A percentile compares a stretch with the other conserved stretches of the same genome.
phyloP scores from a whole-genome alignment of 2,113 vertebrate genomes.

The Tragelaphus scriptus region DNA sequence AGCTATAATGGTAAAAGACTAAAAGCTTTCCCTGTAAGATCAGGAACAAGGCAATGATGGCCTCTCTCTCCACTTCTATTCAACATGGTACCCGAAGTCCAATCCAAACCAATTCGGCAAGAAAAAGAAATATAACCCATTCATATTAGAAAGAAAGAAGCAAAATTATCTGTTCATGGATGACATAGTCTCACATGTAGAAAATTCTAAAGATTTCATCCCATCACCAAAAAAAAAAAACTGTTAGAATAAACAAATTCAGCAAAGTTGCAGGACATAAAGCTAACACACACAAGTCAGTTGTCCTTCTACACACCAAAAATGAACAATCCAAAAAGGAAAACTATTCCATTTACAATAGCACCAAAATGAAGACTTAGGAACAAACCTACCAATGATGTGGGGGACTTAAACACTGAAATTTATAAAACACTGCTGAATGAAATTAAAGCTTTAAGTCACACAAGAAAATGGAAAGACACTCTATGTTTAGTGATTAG shows the following conservation, averaged over 20 bases:
- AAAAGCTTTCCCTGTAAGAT: neutral
- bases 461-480: neutral
- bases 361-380: neutral
- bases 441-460: neutral
- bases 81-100: neutral
- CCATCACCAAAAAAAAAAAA: neutral
- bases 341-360: slow-evolving; percentile 10
- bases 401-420: neutral
- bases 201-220: neutral
- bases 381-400: neutral
- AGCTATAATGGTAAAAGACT: neutral
- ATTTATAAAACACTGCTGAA: neutral
- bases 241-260: neutral
- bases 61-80: neutral
- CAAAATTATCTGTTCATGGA: neutral
- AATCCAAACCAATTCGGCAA: neutral
- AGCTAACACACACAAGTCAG: neutral
- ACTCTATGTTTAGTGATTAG: neutral
- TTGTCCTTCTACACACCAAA: neutral
- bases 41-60: neutral
- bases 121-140: neutral
- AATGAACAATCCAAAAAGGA: slow-evolving; percentile 12
- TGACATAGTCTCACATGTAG: neutral
- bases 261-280: neutral
- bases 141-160: neutral